Conservation (phyloP, 2,797 vertebrate genomes). For the Mus minutoides region DNA sequence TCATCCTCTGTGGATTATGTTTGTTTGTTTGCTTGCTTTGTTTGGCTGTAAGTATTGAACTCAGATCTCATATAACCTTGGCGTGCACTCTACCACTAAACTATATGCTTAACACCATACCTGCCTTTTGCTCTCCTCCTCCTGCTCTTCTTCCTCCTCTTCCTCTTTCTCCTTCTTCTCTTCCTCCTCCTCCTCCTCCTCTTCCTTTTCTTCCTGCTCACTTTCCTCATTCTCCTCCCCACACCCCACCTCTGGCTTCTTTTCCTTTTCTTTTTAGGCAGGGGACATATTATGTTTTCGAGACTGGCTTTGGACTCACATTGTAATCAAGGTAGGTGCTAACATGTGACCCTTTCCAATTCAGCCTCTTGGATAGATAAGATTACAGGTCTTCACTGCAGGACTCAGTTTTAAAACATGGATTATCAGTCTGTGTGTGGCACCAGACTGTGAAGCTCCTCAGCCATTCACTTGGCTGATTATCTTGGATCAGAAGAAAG, state of each 20-base stretch:
- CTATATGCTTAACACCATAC: background rate
- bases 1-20: accelerated
- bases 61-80: background rate
- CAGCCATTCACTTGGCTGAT: background rate
- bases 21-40: no score
- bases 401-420: background rate
- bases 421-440: background rate
- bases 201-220: accelerated
- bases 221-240: no score
- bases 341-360: no score
- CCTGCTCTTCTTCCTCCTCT: accelerated
- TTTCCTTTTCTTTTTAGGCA: background rate
- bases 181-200: no score
- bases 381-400: background rate
- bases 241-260: background rate
- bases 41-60: background rate
- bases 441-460: accelerated
- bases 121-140: accelerated
- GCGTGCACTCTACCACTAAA: background rate
- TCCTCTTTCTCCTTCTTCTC: no score
- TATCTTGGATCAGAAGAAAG: no score
- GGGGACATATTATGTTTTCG: background rate
- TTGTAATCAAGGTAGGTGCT: background rate
- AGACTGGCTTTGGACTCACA: background rate
- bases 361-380: background rate